Conservation (phyloP, 1,140 invertebrate genomes). For the Drosophila pseudoobscura region DNA sequence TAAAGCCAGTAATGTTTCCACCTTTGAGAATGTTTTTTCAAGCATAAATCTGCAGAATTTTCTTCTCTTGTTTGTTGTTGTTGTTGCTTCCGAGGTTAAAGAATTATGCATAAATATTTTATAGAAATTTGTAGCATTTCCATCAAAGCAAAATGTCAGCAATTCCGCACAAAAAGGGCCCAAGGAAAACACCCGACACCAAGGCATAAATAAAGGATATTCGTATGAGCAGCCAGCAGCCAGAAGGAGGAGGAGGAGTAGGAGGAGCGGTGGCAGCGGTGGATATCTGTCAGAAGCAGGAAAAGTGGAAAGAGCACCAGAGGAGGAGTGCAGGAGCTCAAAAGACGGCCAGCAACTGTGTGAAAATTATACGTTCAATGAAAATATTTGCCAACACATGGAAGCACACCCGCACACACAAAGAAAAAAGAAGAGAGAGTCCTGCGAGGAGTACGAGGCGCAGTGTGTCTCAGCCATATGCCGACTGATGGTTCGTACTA, state of each 20-base stretch:
- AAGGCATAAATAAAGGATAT: conserved; percentile 5
- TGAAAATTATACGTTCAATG: conserved; percentile 62
- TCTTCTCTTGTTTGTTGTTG: no score
- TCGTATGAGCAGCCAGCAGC: no score
- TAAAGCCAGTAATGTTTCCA: no score
- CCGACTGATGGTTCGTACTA: no score
- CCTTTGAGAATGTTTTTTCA: no score
- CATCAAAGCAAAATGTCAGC: conserved; percentile 17
- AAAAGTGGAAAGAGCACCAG: not conserved
- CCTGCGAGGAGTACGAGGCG: no score
- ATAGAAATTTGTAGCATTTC: conserved; percentile 27
- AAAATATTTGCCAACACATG: conserved; percentile 44
- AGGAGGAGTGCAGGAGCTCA: not conserved
- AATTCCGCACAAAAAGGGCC: conserved; percentile 2
- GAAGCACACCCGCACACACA: no score
- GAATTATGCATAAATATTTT: conserved; percentile 38
- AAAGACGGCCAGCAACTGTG: conserved; percentile 30
- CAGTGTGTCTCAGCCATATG: no score
- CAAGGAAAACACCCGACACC: conserved; percentile 20
- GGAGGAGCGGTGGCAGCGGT: no score
- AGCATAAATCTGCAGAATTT: no score
- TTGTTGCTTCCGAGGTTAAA: not conserved
- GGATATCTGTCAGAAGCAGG: not conserved
- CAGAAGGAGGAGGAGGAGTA: no score
- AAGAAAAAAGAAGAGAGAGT: not conserved